Percentiles rank a stretch among this genome's conserved stretches.
These are phyloP conservation scores for Marasmarcha lunaedactyla DNA, from an alignment of 2,888 invertebrate genomes.

Conservation along the genomic window DNA sequence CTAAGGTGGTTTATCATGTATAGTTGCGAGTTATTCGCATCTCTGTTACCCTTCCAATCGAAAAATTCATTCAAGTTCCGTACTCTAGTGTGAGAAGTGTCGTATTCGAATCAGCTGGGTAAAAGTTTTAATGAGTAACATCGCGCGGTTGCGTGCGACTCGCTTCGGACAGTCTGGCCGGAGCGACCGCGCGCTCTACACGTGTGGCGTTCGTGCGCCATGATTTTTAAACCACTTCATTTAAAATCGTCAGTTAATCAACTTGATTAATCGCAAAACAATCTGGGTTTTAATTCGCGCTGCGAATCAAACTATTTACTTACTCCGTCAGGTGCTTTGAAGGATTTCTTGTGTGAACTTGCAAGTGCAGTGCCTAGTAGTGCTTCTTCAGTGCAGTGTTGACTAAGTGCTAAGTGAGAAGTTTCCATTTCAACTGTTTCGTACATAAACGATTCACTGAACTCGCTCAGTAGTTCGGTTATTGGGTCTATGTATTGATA, in stretches of 20 bases:
- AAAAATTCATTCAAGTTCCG: slow-evolving; percentile 21
- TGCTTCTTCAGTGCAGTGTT: slow-evolving; percentile 52
- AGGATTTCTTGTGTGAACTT: slow-evolving; percentile 22
- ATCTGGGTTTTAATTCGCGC: slow-evolving; percentile 50
- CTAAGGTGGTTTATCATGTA: slow-evolving; percentile 50
- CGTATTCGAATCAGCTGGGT: slow-evolving; percentile 43
- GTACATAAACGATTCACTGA: slow-evolving; percentile 45
- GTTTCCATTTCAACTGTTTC: slow-evolving; percentile 45
- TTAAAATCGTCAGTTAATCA: too few species aligned
- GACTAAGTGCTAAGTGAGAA: slow-evolving; percentile 53
- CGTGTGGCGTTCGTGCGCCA: slow-evolving; percentile 22
- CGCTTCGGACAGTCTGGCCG: slow-evolving; percentile 51
- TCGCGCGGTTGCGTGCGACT: slow-evolving; percentile 42
- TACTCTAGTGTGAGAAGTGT: slow-evolving; percentile 14
- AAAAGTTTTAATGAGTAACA: slow-evolving; percentile 48
- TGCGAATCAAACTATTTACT: slow-evolving; percentile 55
- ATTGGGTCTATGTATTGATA: slow-evolving; percentile 49
- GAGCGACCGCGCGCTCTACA: slow-evolving; percentile 62
- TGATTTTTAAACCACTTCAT: background rate
- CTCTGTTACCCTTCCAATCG: slow-evolving; percentile 35
- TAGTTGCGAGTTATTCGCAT: slow-evolving; percentile 53
- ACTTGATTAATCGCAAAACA: too few species aligned
- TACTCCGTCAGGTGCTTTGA: slow-evolving; percentile 46
- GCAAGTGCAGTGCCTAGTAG: slow-evolving; percentile 42
- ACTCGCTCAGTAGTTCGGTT: slow-evolving; percentile 48